Evolutionary conservation across 2,797 vertebrate genomes (phyloP).

Genomic region (Propithecus deckenii): DNA sequence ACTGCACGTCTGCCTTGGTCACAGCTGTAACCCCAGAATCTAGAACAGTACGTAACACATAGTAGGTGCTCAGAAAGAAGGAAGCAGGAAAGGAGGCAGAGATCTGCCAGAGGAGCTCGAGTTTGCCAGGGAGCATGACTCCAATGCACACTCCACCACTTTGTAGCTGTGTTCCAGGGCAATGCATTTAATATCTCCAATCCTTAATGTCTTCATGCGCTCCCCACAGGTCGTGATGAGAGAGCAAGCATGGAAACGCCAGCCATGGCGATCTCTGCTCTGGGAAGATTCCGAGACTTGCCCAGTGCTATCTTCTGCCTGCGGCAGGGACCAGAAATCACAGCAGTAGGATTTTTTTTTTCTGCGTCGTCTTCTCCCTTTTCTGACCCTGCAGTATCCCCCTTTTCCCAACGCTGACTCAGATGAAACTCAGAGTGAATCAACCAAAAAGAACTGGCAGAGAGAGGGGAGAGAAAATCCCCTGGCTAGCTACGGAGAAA

Average conservation of each 20-base stretch:
- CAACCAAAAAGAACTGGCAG: background rate
- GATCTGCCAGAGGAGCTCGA: background rate
- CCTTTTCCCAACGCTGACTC: background rate
- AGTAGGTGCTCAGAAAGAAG: background rate
- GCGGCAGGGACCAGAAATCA: background rate
- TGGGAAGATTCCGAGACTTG: background rate
- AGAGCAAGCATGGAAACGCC: background rate
- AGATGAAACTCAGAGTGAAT: background rate
- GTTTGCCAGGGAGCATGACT: background rate
- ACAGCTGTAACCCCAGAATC: background rate
- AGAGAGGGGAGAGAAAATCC: background rate
- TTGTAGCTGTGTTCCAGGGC: background rate
- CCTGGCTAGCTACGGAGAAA: conserved; percentile 39
- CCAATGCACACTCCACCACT: background rate
- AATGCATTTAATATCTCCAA: fast-evolving
- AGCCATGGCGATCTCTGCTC: background rate
- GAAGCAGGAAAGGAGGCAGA: background rate
- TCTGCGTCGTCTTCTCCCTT: background rate
- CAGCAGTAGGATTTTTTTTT: background rate
- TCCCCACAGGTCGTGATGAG: background rate
- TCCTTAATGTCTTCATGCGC: background rate
- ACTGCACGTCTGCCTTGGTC: background rate
- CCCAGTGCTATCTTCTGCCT: background rate
- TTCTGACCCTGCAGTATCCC: background rate
- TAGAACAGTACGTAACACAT: background rate